A percentile compares a stretch with the other conserved stretches of the same genome.
Evolutionary conservation across 1,140 invertebrate species (phyloP).

Genomic region (Calephelis nemesis): DNA sequence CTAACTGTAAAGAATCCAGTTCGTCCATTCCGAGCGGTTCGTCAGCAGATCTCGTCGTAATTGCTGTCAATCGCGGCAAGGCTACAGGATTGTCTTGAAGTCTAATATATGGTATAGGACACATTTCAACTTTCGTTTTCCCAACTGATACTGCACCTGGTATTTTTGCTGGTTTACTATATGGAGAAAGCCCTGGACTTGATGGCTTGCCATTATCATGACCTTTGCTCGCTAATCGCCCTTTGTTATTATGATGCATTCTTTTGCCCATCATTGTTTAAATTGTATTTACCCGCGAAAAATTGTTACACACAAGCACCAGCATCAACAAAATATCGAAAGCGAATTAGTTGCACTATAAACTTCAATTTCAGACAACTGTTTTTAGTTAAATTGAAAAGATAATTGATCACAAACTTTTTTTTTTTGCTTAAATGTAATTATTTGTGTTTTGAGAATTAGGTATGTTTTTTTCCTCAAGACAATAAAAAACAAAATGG

Average conservation of each 20-base stretch:
- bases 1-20: constrained; percentile 90
- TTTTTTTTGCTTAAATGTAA: too few relatives aligned
- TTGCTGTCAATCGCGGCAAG: constrained; percentile 64
- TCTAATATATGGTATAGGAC: constrained; percentile 68
- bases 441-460: too few relatives aligned
- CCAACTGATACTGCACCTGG: constrained; percentile 56
- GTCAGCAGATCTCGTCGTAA: constrained; percentile 68
- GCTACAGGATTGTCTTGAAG: constrained; percentile 64
- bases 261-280: constrained; percentile 71
- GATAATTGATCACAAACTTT: neutral
- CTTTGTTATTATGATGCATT: constrained; percentile 76
- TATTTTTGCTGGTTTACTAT: constrained; percentile 73
- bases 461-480: too few relatives aligned
- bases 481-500: too few relatives aligned
- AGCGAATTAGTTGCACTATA: neutral
- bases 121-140: constrained; percentile 66
- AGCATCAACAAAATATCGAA: constrained; percentile 2
- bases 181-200: constrained; percentile 71
- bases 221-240: constrained; percentile 67
- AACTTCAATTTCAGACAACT: neutral
- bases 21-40: constrained; percentile 84
- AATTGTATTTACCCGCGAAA: constrained; percentile 67
- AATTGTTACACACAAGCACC: constrained; percentile 37
- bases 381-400: too few relatives aligned
- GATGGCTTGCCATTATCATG: constrained; percentile 75